Evolutionary conservation across 2,888 invertebrate species (phyloP), one percentile per base, ranked within the genome.

Genomic region (Apotomis turbidana): DNA sequence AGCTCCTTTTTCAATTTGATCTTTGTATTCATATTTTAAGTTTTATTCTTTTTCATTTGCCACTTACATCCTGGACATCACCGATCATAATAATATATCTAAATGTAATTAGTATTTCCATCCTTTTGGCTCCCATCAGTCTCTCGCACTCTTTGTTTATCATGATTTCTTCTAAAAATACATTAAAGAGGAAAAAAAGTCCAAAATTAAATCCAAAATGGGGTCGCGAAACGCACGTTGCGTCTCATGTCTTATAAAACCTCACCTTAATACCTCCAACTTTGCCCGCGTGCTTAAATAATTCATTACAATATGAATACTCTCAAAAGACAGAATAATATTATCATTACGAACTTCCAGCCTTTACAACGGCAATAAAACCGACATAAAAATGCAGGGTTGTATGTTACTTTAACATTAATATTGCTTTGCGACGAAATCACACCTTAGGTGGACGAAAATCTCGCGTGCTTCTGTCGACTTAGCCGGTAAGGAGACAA

Each of bases 401-500:
- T 36, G 64, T 66, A 36, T 66, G 64, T 66, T 66, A 46, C 46
- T 1, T 5, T 3, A 3, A 57, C 66, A 66, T 66, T 57, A 57
- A 57, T 66, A 66, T 57, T 46, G 46, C 46, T 57, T 27, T 46
- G 46, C 66, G 44, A 66, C 46, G 44, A 58, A 58, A 63, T 66
- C 66, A 44, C 64, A 66, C 66, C 57, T 36, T 12, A 4, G 38
- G 61, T 27, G 27, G 27, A 64, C 66, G 44, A 66, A 66, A 66
- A 57, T 66, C 64, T 64, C 66, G 66, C 66, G 66, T 66, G 66
- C 36, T 51, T 52, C 12, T 27, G 15, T 36, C 66, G 46, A n/a
- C 66, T 66, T 57, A 46, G 41, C 46, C 55, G 66, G 57, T 4
- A 66, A 66, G 66, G 46, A 66, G 66, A 66, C 66, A 66, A 66